phyloP scores from a whole-genome alignment of 2,113 vertebrate species.

The Sardina pilchardus region DNA sequence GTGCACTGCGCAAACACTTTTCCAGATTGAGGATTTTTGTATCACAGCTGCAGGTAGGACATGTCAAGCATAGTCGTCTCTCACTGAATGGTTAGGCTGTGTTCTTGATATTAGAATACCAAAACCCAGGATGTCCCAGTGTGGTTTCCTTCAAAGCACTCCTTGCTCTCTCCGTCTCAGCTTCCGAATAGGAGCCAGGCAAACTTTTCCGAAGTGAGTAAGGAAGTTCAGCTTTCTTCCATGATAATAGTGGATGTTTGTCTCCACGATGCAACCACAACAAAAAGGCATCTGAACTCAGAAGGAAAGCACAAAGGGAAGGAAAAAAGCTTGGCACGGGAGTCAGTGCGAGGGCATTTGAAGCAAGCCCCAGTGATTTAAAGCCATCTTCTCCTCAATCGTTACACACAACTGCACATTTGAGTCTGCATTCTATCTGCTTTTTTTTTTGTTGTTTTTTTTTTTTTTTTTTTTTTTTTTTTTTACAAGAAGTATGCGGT shows the following conservation, averaged over 20 bases:
- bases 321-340: neutral
- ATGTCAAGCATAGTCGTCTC: neutral
- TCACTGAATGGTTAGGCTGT: neutral
- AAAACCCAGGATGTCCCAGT: conserved; percentile 67
- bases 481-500: neutral
- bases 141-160: conserved; percentile 70
- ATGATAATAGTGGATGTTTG: neutral
- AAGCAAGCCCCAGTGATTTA: neutral
- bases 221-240: conserved; percentile 16
- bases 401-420: neutral
- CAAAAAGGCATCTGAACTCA: neutral
- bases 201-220: conserved; percentile 58
- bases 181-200: conserved; percentile 48
- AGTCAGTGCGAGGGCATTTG: neutral
- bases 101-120: conserved; percentile 32
- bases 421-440: neutral
- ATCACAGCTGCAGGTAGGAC: neutral
- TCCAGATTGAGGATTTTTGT: neutral
- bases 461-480: neutral
- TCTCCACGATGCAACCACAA: neutral
- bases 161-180: conserved; percentile 32
- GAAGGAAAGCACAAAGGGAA: neutral
- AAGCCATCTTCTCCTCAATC: neutral
- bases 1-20: neutral
- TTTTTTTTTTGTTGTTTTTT: too few species aligned